Conservation (phyloP, 2,113 vertebrate genomes). For the Carettochelys insculpta region DNA sequence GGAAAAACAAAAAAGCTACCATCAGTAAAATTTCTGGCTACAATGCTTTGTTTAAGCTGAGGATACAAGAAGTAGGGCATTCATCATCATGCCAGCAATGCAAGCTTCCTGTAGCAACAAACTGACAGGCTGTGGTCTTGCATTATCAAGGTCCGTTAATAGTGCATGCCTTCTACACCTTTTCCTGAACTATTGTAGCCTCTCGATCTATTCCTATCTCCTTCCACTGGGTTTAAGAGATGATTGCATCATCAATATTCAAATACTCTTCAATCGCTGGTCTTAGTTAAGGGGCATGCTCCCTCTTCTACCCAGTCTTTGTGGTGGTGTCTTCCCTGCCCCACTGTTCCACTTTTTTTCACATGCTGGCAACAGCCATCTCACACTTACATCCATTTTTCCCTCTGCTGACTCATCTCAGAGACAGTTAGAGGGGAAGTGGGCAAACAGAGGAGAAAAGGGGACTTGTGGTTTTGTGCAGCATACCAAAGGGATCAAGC, state of each 20-base stretch:
- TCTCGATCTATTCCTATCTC: neutral
- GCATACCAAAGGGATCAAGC: neutral
- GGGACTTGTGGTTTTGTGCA: neutral
- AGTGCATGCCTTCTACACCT: neutral
- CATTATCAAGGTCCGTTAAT: neutral
- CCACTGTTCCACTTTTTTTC: neutral
- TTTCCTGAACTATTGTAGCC: neutral
- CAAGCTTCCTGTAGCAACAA: neutral
- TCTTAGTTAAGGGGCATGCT: neutral
- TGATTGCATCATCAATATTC: too few species aligned
- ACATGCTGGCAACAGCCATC: neutral
- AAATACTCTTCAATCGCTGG: too few species aligned
- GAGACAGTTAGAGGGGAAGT: neutral
- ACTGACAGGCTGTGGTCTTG: neutral
- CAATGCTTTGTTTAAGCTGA: neutral
- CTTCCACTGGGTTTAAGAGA: neutral
- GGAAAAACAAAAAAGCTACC: neutral
- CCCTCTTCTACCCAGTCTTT: neutral
- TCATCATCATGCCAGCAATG: neutral
- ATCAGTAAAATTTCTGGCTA: neutral
- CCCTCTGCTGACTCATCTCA: neutral
- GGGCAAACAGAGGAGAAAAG: neutral
- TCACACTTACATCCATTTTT: neutral
- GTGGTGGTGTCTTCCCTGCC: neutral
- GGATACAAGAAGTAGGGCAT: neutral